phyloP scores from a whole-genome alignment of 2,797 vertebrate genomes.

The Catamblyrhynchus diadema region DNA sequence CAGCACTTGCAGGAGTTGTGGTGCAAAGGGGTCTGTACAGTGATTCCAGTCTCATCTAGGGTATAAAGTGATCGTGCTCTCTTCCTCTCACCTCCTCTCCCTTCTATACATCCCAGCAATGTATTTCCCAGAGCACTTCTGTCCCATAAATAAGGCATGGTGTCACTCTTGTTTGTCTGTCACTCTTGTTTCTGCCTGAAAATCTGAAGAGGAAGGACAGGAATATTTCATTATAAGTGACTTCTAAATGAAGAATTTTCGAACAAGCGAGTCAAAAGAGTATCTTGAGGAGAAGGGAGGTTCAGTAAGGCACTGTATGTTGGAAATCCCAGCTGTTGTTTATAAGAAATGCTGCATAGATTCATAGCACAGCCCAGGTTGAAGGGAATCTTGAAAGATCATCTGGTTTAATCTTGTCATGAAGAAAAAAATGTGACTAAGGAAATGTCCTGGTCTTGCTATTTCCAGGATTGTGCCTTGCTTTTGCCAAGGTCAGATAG shows the following conservation, averaged over 20 bases:
- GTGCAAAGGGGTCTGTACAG: neutral
- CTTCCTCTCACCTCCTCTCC: neutral
- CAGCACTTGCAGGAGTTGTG: neutral
- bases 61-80: neutral
- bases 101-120: neutral
- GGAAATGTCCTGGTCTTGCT: neutral
- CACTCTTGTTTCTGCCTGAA: neutral
- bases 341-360: neutral
- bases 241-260: neutral
- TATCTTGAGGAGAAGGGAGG: neutral
- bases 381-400: neutral
- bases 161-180: neutral
- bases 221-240: neutral
- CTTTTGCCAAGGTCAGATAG: neutral
- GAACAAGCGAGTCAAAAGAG: neutral
- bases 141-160: neutral
- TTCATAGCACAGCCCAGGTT: neutral
- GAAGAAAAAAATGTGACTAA: neutral
- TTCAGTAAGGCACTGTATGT: neutral
- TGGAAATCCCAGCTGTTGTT: neutral
- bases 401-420: neutral
- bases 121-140: neutral
- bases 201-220: neutral
- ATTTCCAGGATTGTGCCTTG: neutral
- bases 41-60: neutral